Evolutionary conservation across 2,113 vertebrate genomes (phyloP).

Genomic region (Dolichallabes microphthalmus): DNA sequence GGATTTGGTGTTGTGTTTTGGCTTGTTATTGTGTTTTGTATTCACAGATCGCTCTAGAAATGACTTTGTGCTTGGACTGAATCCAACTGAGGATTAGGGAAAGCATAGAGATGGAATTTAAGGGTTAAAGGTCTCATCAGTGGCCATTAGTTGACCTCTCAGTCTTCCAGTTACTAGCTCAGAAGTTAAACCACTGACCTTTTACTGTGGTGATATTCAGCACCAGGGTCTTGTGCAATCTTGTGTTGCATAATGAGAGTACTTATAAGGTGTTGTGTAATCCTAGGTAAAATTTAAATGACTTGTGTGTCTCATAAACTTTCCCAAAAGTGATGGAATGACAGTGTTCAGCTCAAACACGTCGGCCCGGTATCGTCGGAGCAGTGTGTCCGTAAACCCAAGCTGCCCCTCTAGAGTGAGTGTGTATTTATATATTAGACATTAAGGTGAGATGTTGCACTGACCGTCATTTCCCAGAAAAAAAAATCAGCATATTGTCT

Average conservation of each 20-base stretch:
- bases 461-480: not conserved
- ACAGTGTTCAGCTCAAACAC: slow-evolving; percentile 64
- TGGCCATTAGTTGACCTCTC: not conserved
- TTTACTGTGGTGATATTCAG: not conserved
- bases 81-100: not conserved
- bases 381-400: slow-evolving; percentile 78
- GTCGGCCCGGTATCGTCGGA: slow-evolving; percentile 71
- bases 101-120: not conserved
- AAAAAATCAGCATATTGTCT: not conserved
- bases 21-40: not conserved
- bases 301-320: slow-evolving; percentile 15
- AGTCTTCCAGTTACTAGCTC: not conserved
- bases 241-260: not conserved
- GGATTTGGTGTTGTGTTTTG: not conserved
- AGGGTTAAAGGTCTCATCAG: not conserved
- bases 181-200: slow-evolving; percentile 2
- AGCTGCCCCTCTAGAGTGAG: slow-evolving; percentile 72
- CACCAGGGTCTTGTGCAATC: not conserved
- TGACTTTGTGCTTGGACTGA: not conserved
- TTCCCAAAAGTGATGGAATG: slow-evolving; percentile 67
- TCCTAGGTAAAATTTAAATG: not conserved
- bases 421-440: not conserved
- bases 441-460: slow-evolving; percentile 10
- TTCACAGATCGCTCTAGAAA: not conserved
- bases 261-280: not conserved